A percentile compares a stretch with the other conserved stretches of the same genome.
Evolutionary conservation across 2,888 invertebrate genomes (phyloP).

Genomic region (Chaitophorus viminalis): DNA sequence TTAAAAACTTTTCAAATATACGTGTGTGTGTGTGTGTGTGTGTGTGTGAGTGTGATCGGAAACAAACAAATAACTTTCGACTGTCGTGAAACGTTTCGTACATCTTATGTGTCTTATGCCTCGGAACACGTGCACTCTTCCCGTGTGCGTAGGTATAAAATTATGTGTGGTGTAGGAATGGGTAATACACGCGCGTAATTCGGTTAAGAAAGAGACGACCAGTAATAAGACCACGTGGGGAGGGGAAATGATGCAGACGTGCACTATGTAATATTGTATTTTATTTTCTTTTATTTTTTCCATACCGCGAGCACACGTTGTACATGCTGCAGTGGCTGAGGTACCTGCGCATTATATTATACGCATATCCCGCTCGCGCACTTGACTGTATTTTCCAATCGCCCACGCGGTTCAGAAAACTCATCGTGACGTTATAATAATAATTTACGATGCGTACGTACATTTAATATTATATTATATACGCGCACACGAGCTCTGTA

Average conservation of each 20-base stretch:
- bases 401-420: constrained; percentile 43
- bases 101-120: not conserved
- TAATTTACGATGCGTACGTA: too few relatives aligned
- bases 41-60: too few relatives aligned
- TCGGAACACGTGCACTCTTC: constrained; percentile 2
- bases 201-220: not conserved
- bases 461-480: too few relatives aligned
- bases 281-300: not conserved
- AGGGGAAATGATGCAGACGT: not conserved
- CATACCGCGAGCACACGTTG: not conserved
- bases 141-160: not conserved
- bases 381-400: constrained; percentile 36
- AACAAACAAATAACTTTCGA: constrained; percentile 14
- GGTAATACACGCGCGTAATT: not conserved
- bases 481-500: too few relatives aligned
- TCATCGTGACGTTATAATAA: constrained; percentile 31
- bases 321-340: too few relatives aligned
- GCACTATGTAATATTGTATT: not conserved
- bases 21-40: too few relatives aligned
- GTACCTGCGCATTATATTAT: too few relatives aligned
- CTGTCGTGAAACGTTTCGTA: too few relatives aligned
- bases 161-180: too few relatives aligned
- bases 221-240: not conserved
- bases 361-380: too few relatives aligned
- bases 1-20: not conserved